Evolutionary conservation across 1,140 invertebrate species (phyloP), one percentile per base, ranked within the genome.

Genomic region (Condylostylus longicornis): DNA sequence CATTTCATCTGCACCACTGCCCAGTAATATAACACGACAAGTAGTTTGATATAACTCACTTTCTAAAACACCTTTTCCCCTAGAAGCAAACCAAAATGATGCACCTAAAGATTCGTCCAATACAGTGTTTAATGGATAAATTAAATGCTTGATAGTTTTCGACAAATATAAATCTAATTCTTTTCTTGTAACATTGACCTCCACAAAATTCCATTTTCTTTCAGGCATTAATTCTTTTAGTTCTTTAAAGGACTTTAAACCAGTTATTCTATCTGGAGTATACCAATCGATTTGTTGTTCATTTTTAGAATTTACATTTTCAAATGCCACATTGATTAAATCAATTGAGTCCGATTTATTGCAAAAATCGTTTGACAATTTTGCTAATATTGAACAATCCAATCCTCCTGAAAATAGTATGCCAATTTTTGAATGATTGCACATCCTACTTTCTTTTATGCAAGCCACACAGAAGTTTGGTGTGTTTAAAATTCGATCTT

Each of bases 251-350:
- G 85, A 83, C 49, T 75, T 54, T 42, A 66, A 62, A 4, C 85
- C 85, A 19, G 87, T 86, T 46, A 73, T 53, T 53, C 88, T 67
- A 58, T 93, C 88, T 20, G 88, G 87, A 6, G 84, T 80, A 25
- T 53, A 46, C 44, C 55, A 55, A 45, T 48, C 42, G 15, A 36
- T 38, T 4, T 30, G 33, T 4, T 18, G 32, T 13, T 42, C 32
- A 12, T 19, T 20, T n/a, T n/a, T n/a, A 27, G 43, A 42, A 14
- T 51, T 58, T 25, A 47, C 50, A 44, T 66, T 71, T 60, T 81
- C 74, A 69, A 98, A 98, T n/a, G 90, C 86, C 19, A 97, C 87
- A 74, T 97, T 98, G 14, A 96, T 70, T n/a, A 97, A 69, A 65
- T 97, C 91, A 48, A 97, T 89, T 22, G 77, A 68, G 53, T 85